Conservation (phyloP, 2,797 vertebrate species). For the Natrix natrix region DNA sequence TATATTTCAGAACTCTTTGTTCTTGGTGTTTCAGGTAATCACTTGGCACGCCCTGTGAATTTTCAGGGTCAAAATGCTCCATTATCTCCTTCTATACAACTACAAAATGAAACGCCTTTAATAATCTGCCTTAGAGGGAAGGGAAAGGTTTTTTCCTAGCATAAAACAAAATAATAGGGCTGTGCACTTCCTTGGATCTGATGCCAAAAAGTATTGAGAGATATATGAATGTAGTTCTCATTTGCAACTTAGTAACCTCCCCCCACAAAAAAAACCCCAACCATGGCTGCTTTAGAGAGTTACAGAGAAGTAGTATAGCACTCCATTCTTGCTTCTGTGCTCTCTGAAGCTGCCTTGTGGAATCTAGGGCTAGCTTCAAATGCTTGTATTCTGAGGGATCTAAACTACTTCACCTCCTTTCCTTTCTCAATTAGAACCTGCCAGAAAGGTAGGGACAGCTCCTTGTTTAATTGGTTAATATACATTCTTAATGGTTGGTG, state of each 20-base stretch:
- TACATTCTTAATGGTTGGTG: background rate
- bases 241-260: background rate
- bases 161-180: background rate
- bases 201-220: background rate
- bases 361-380: background rate
- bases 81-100: conserved; percentile 57
- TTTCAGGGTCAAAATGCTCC: conserved; percentile 53
- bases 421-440: background rate
- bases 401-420: background rate
- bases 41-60: background rate
- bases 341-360: background rate
- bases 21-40: conserved; percentile 31
- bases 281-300: background rate
- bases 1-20: conserved; percentile 71
- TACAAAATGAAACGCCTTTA: conserved; percentile 26
- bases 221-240: background rate
- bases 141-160: background rate
- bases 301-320: background rate
- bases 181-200: background rate
- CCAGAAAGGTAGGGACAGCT: background rate
- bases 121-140: background rate
- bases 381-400: background rate
- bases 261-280: no score
- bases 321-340: background rate
- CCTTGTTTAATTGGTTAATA: background rate